These are phyloP conservation scores for Argyresthia albistria DNA, from an alignment of 2,888 invertebrate genomes.

Conservation along the genomic window DNA sequence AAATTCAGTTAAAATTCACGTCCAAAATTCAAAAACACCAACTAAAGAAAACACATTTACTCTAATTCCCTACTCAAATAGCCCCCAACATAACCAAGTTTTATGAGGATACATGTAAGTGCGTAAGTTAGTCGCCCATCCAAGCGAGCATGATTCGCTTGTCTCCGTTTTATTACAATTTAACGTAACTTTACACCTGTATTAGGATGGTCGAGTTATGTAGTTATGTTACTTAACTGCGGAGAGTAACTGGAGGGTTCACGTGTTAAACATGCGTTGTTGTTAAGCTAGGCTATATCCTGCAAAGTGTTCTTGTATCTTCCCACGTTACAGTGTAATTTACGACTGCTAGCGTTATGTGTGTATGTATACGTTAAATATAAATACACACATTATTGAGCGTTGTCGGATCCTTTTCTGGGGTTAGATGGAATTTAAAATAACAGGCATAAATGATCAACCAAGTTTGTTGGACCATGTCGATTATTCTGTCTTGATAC, in stretches of 20 bases:
- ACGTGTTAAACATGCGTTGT: conserved; percentile 10
- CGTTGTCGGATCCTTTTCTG: too few species aligned
- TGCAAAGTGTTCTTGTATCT: neutral
- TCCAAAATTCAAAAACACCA: too few species aligned
- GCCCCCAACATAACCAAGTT: conserved; percentile 5
- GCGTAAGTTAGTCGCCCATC: conserved; percentile 8
- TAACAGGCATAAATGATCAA: too few species aligned
- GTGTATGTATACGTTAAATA: too few species aligned
- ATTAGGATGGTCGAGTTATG: conserved; percentile 10
- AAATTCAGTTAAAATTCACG: too few species aligned
- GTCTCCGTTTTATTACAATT: conserved; percentile 16
- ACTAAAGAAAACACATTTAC: too few species aligned
- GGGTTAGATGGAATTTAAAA: too few species aligned
- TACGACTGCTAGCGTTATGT: neutral
- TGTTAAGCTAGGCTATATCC: conserved; percentile 10
- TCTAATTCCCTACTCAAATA: too few species aligned
- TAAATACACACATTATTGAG: too few species aligned
- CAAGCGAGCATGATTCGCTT: conserved; percentile 11
- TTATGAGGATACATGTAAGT: conserved; percentile 7
- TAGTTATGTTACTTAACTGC: conserved; percentile 5
- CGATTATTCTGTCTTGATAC: too few species aligned
- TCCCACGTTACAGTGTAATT: conserved; percentile 3
- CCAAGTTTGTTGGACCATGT: too few species aligned
- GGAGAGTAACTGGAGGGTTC: conserved; percentile 12
- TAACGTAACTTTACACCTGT: conserved; percentile 16